phyloP scores from a whole-genome alignment of 2,888 invertebrate genomes.

The Ophion ventricosus region DNA sequence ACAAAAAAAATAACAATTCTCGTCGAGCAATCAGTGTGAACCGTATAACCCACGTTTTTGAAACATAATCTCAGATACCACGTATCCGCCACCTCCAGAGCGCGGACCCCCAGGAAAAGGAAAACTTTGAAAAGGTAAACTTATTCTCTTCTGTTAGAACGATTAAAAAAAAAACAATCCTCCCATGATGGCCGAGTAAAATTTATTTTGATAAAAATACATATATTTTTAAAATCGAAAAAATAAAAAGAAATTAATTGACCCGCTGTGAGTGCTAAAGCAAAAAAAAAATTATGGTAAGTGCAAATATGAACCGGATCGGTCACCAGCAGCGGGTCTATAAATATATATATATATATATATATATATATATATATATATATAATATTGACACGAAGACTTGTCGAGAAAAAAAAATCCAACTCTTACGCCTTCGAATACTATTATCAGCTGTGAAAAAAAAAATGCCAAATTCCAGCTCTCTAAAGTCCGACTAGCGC shows the following conservation, averaged over 20 bases:
- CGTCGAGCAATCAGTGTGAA: conserved; percentile 66
- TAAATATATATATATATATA: neutral
- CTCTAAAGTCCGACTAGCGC: too few relatives aligned
- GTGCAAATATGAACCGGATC: conserved; percentile 36
- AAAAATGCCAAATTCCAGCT: too few relatives aligned
- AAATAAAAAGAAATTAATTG: conserved; percentile 2
- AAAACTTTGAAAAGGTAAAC: conserved; percentile 88
- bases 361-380: neutral
- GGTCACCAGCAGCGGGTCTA: conserved; percentile 53
- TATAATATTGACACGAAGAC: too few relatives aligned
- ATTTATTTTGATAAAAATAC: conserved; percentile 42
- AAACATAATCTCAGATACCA: conserved; percentile 82
- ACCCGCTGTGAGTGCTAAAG: conserved; percentile 40
- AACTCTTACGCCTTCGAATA: too few relatives aligned
- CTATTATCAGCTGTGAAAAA: too few relatives aligned
- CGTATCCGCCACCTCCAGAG: conserved; percentile 83
- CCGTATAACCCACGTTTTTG: conserved; percentile 80
- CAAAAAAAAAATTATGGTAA: conserved; percentile 43
- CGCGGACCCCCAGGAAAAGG: conserved; percentile 86
- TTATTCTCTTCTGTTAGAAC: conserved; percentile 75
- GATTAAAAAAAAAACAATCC: conserved; percentile 57
- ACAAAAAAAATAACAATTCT: conserved; percentile 10
- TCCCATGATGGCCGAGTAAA: conserved; percentile 47
- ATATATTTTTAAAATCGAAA: conserved; percentile 10
- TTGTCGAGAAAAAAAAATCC: too few relatives aligned